Conservation (phyloP, 2,797 vertebrate species). For the Acanthurus tractus region DNA sequence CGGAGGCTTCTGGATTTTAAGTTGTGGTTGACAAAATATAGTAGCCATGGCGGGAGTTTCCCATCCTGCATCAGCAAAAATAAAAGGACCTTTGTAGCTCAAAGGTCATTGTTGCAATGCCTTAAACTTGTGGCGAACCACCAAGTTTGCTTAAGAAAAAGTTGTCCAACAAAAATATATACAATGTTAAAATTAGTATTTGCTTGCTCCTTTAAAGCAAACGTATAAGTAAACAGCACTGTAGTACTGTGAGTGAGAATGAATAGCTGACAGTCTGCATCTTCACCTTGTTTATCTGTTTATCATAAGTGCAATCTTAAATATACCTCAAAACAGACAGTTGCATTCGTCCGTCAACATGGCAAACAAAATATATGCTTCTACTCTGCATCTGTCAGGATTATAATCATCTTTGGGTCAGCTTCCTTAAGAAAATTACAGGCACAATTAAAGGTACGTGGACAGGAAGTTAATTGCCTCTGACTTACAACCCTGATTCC, state of each 20-base stretch:
- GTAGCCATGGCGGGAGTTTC: constrained; percentile 2
- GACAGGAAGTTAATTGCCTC: constrained; percentile 13
- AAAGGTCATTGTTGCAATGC: neutral
- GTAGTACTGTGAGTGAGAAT: constrained; percentile 4
- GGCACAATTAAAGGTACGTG: constrained; percentile 16
- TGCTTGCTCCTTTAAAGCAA: constrained; percentile 2
- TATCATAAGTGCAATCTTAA: constrained; percentile 42
- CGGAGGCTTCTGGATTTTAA: constrained; percentile 7
- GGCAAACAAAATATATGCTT: neutral
- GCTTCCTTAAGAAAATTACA: constrained; percentile 15
- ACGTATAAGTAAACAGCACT: neutral
- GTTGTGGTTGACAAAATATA: constrained; percentile 25
- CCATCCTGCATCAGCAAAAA: neutral
- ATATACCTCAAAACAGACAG: constrained; percentile 51
- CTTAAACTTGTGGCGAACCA: constrained; percentile 10
- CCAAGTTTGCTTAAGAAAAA: neutral
- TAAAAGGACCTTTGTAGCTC: neutral
- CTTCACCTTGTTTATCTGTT: constrained; percentile 29
- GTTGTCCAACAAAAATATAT: neutral
- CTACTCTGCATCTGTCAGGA: constrained; percentile 9
- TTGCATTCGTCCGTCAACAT: constrained; percentile 11
- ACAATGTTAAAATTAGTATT: neutral
- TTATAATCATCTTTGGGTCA: constrained; percentile 45
- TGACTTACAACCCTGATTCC: neutral
- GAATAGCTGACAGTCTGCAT: constrained; percentile 11